Conservation (phyloP, 2,797 vertebrate genomes). For the Helicolenus hilgendorfi region DNA sequence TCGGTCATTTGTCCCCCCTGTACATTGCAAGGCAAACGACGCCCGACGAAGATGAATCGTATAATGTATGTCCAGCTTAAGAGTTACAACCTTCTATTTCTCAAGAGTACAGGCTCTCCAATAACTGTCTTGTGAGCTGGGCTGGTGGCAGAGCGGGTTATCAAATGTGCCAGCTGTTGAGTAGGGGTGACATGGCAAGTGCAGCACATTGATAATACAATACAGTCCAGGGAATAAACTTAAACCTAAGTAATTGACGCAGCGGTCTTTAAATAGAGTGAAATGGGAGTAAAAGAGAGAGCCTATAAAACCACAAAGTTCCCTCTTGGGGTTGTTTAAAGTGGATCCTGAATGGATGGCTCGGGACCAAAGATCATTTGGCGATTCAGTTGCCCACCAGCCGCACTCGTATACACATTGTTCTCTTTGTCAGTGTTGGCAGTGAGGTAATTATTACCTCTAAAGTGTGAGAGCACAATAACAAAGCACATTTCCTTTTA, state of each 20-base stretch:
- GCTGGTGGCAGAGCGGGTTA: not conserved
- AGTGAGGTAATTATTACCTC: constrained; percentile 80
- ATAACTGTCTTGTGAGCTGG: constrained; percentile 11
- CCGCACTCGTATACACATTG: constrained; percentile 18
- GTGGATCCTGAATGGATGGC: constrained; percentile 38
- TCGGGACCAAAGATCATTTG: constrained; percentile 45
- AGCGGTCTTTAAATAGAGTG: constrained; percentile 19
- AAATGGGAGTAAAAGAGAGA: constrained; percentile 25
- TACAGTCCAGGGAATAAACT: constrained; percentile 16
- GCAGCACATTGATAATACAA: not conserved
- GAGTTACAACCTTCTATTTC: not conserved
- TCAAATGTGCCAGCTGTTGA: constrained; percentile 28
- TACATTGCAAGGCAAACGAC: too few species aligned
- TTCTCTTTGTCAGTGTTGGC: constrained; percentile 32
- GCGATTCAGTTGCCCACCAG: constrained; percentile 30
- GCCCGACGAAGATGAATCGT: too few species aligned
- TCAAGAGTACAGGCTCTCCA: constrained; percentile 5
- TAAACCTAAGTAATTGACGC: not conserved
- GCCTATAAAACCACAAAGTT: constrained; percentile 45
- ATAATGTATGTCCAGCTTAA: not conserved
- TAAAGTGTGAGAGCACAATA: constrained; percentile 64
- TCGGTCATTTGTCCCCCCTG: too few species aligned
- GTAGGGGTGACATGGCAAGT: not conserved
- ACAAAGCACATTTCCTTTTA: constrained; percentile 65
- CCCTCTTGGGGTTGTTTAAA: constrained; percentile 40